phyloP scores from a whole-genome alignment of 1,140 invertebrate species.

The Limonius californicus region DNA sequence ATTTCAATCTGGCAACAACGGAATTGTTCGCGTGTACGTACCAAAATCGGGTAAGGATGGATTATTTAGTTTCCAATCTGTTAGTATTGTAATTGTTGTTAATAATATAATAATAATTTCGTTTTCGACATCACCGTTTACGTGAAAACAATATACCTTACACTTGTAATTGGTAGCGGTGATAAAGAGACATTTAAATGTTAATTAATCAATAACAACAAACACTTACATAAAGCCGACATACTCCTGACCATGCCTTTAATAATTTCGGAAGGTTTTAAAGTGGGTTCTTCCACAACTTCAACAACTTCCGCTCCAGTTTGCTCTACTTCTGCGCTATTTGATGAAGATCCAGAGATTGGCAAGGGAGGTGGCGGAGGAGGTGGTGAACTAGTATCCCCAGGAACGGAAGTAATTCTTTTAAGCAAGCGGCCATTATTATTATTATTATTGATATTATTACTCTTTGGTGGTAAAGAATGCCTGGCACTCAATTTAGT shows the following conservation, averaged over 20 bases:
- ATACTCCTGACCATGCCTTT: constrained; percentile 47
- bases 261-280: constrained; percentile 57
- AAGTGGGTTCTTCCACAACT: constrained; percentile 57
- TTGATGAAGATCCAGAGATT: constrained; percentile 19
- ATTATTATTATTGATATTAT: constrained; percentile 18
- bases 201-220: too few relatives aligned
- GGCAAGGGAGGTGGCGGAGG: constrained; percentile 54
- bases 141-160: too few relatives aligned
- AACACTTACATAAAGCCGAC: constrained; percentile 42
- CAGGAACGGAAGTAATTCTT: constrained; percentile 32
- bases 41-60: too few relatives aligned
- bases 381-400: constrained; percentile 49
- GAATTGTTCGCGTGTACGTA: too few relatives aligned
- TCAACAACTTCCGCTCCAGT: constrained; percentile 46
- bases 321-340: constrained; percentile 32
- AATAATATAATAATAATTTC: too few relatives aligned
- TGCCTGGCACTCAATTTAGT: constrained; percentile 38
- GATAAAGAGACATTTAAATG: too few relatives aligned
- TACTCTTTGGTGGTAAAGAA: constrained; percentile 40
- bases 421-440: constrained; percentile 44
- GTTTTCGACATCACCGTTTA: too few relatives aligned
- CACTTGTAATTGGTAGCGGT: too few relatives aligned
- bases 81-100: too few relatives aligned
- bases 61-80: too few relatives aligned
- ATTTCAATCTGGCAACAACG: too few relatives aligned